Evolutionary conservation across 2,113 vertebrate genomes (phyloP).

Genomic region (Anser cygnoides): DNA sequence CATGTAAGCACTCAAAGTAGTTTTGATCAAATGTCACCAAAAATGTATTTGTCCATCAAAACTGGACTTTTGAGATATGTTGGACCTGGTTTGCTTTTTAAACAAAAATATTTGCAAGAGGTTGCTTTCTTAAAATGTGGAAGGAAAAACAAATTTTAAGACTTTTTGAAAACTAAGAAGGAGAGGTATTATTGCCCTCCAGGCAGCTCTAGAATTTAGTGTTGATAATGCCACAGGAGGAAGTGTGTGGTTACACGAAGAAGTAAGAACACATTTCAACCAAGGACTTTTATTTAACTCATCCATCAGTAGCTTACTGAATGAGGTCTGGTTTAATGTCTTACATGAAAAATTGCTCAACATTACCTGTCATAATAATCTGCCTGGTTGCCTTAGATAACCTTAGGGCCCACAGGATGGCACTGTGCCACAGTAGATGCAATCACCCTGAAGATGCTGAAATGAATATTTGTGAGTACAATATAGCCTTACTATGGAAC

Average conservation of each 20-base stretch:
- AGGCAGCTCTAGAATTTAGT: not conserved
- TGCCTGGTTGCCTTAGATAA: not conserved
- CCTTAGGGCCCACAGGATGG: not conserved
- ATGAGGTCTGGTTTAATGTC: not conserved
- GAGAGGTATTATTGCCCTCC: not conserved
- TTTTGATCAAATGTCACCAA: not conserved
- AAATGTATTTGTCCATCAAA: not conserved
- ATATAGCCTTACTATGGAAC: not conserved
- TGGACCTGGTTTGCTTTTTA: not conserved
- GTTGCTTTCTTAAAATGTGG: not conserved
- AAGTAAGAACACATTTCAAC: not conserved
- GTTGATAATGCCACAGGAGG: not conserved
- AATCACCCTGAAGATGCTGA: not conserved
- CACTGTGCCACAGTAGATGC: slow-evolving; percentile 20
- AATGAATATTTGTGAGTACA: not conserved
- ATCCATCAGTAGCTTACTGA: not conserved
- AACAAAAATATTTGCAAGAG: not conserved
- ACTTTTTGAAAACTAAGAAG: not conserved
- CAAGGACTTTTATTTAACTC: not conserved
- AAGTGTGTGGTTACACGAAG: not conserved
- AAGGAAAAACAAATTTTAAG: not conserved
- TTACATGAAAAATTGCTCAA: not conserved
- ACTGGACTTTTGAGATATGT: not conserved
- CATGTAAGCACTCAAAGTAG: not conserved
- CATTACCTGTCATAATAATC: rapidly evolving